A percentile compares a stretch with the other conserved stretches of the same genome.
phyloP scores from a whole-genome alignment of 2,113 vertebrate genomes.

The Tychaedon coryphoeus region DNA sequence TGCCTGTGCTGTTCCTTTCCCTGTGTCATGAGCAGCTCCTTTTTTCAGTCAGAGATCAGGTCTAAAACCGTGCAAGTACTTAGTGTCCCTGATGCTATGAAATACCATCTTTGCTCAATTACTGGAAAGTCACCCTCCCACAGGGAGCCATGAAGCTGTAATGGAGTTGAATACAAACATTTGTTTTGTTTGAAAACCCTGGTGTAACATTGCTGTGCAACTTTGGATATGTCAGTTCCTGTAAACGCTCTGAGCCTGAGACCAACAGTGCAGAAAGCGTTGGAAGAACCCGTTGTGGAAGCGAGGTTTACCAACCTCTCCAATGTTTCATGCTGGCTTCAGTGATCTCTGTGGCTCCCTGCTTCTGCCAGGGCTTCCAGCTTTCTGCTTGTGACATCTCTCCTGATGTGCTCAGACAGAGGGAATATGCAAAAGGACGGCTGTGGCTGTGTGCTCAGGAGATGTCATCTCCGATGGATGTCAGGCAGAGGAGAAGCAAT shows the following conservation, averaged over 20 bases:
- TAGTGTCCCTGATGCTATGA: neutral
- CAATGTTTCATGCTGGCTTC: constrained; percentile 56
- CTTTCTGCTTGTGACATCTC: constrained; percentile 71
- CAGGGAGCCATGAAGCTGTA: neutral
- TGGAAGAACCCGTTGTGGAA: constrained; percentile 65
- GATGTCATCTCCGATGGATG: constrained; percentile 73
- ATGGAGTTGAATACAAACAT: constrained; percentile 52
- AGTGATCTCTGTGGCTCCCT: constrained; percentile 21
- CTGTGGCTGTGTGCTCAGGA: constrained; percentile 67
- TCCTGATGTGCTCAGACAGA: constrained; percentile 76
- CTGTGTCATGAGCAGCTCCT: neutral
- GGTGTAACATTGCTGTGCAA: constrained; percentile 28
- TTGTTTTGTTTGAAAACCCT: constrained; percentile 67
- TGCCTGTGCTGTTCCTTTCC: neutral
- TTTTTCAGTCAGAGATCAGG: neutral
- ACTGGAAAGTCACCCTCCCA: constrained; percentile 45
- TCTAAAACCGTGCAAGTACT: neutral
- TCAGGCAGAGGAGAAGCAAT: constrained; percentile 68
- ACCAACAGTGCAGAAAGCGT: constrained; percentile 44
- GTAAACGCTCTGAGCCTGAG: constrained; percentile 47
- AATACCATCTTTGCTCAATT: constrained; percentile 32
- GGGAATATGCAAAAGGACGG: constrained; percentile 79
- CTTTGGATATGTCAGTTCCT: constrained; percentile 63
- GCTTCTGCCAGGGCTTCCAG: constrained; percentile 60
- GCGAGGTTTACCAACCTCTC: constrained; percentile 59